These are phyloP conservation scores for Timandra comae DNA, from an alignment of 2,888 invertebrate genomes.

Conservation along the genomic window DNA sequence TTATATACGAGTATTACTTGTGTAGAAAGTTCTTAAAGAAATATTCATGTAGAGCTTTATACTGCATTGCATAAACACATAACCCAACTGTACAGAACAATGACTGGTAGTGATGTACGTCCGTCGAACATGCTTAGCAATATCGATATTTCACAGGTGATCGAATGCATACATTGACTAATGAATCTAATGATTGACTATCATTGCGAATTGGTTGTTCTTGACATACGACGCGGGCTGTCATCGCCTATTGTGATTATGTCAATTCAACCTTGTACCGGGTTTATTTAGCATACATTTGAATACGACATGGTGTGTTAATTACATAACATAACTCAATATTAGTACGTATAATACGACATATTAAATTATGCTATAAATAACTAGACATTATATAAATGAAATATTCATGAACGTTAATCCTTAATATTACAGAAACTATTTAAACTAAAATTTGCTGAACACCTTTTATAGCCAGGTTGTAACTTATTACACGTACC, in stretches of 20 bases:
- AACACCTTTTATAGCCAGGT: too few relatives aligned
- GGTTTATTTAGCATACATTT: slow-evolving; percentile 1
- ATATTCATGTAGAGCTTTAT: too few relatives aligned
- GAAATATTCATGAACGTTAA: background rate
- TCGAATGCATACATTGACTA: slow-evolving; percentile 16
- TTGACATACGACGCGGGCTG: slow-evolving; percentile 5
- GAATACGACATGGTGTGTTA: background rate
- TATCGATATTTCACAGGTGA: slow-evolving; percentile 25
- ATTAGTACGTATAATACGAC: too few relatives aligned
- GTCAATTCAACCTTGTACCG: slow-evolving; percentile 5
- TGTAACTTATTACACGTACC: background rate
- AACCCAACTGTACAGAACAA: too few relatives aligned
- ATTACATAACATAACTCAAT: too few relatives aligned
- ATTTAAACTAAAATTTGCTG: slow-evolving; percentile 1
- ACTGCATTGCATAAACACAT: too few relatives aligned
- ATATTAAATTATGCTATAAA: background rate
- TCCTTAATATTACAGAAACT: background rate
- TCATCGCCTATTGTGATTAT: slow-evolving; percentile 4
- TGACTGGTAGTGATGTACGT: too few relatives aligned
- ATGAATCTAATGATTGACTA: slow-evolving; percentile 28
- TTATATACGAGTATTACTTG: too few relatives aligned
- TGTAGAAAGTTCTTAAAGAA: too few relatives aligned
- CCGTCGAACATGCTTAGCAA: slow-evolving; percentile 13
- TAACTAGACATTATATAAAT: too few relatives aligned
- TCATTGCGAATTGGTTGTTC: slow-evolving; percentile 13